Evolutionary conservation across 2,888 invertebrate genomes (phyloP).

Genomic region (Monopis laevigella): DNA sequence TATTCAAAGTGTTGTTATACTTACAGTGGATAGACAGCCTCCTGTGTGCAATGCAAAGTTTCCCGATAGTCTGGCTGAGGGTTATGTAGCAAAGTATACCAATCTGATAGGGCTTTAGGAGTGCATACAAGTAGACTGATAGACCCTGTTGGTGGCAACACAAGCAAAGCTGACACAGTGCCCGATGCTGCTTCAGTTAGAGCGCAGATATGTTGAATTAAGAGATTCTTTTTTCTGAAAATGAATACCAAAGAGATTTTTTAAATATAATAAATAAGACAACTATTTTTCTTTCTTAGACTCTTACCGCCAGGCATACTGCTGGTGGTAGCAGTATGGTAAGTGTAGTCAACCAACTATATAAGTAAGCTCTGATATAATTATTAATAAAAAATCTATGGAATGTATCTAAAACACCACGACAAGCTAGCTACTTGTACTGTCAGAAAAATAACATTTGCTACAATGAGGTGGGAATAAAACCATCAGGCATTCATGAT

Average conservation of each 20-base stretch:
- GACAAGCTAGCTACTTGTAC: too few relatives aligned
- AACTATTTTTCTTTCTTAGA: conserved; percentile 1
- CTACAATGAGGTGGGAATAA: too few relatives aligned
- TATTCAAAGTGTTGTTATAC: too few relatives aligned
- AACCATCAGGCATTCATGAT: too few relatives aligned
- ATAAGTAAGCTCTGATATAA: too few relatives aligned
- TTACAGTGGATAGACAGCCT: conserved; percentile 97
- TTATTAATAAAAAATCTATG: too few relatives aligned
- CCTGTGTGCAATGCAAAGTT: conserved; percentile 93
- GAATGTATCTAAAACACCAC: too few relatives aligned
- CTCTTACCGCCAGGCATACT: too few relatives aligned
- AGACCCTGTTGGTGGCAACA: conserved; percentile 84
- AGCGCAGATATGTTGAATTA: conserved; percentile 83
- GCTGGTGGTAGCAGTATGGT: too few relatives aligned
- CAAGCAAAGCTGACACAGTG: conserved; percentile 77
- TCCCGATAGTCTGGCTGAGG: conserved; percentile 92
- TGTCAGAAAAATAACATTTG: too few relatives aligned
- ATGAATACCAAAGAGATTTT: too few relatives aligned
- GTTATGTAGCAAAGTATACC: conserved; percentile 96
- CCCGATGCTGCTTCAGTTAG: conserved; percentile 82
- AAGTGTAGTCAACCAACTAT: too few relatives aligned
- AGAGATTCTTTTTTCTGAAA: conserved; percentile 78
- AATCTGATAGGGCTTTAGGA: conserved; percentile 86
- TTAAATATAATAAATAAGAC: conserved; percentile 8
- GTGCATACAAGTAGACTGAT: conserved; percentile 81